phyloP scores from a whole-genome alignment of 2,113 vertebrate species.

The Brachyhypopomus gauderio region DNA sequence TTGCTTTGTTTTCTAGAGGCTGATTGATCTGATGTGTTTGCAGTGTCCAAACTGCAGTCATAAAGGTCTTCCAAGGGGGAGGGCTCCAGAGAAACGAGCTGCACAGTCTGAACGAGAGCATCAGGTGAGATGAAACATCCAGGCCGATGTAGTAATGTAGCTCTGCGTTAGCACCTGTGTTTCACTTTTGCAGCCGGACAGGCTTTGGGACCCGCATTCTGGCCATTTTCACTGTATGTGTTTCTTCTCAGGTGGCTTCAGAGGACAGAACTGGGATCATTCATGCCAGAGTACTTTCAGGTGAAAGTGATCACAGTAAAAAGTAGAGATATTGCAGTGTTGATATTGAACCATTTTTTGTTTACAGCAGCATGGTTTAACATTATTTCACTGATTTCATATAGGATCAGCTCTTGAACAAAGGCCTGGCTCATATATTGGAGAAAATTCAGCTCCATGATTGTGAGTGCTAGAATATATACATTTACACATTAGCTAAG shows the following conservation, averaged over 20 bases:
- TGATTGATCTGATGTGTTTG: constrained; percentile 34
- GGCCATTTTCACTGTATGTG: not conserved
- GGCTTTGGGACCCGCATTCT: not conserved
- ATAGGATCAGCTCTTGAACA: constrained; percentile 91
- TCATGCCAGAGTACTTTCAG: constrained; percentile 96
- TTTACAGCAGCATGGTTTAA: not conserved
- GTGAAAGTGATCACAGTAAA: constrained; percentile 62
- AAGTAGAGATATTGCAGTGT: no score
- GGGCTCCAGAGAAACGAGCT: constrained; percentile 88
- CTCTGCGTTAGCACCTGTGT: no score
- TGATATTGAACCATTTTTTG: not conserved
- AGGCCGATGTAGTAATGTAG: not conserved
- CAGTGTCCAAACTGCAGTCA: constrained; percentile 93
- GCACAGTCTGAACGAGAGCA: constrained; percentile 88
- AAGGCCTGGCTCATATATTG: constrained; percentile 85
- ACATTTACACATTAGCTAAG: not conserved
- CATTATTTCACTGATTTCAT: constrained; percentile 43
- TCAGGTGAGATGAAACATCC: constrained; percentile 77
- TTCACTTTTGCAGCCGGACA: not conserved
- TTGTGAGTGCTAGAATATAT: constrained; percentile 67
- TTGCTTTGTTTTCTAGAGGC: constrained; percentile 6
- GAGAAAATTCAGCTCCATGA: constrained; percentile 87
- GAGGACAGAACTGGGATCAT: constrained; percentile 93
- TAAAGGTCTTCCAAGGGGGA: constrained; percentile 93
- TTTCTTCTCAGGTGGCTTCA: constrained; percentile 82